Conservation (phyloP, 2,888 invertebrate genomes). For the Nephrotoma flavescens region DNA sequence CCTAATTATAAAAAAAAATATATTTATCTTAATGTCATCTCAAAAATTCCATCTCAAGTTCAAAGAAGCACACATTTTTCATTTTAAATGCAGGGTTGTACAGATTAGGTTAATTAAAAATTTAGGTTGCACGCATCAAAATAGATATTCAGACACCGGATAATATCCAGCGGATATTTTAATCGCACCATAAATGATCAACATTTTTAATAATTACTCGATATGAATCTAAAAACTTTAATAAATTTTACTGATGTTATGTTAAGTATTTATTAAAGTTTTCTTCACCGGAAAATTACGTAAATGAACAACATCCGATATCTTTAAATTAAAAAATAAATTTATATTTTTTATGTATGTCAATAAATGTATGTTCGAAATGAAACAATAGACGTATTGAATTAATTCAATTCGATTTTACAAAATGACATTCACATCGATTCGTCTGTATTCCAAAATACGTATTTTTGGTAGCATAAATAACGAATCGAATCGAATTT, state of each 20-base stretch:
- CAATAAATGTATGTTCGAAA: background rate
- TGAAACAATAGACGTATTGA: background rate
- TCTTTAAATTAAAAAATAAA: background rate
- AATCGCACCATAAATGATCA: background rate
- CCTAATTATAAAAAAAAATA: background rate
- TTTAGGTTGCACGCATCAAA: background rate
- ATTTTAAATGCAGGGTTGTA: background rate
- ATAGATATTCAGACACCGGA: background rate
- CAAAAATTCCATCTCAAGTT: background rate
- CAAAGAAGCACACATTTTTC: background rate
- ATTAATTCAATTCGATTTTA: background rate
- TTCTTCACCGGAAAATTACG: background rate
- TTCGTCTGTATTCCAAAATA: background rate
- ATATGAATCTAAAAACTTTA: too few species aligned
- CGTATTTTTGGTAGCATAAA: too few species aligned
- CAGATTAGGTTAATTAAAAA: background rate
- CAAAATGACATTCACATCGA: background rate
- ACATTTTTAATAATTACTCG: too few species aligned
- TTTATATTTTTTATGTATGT: background rate
- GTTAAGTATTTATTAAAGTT: background rate
- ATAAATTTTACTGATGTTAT: too few species aligned
- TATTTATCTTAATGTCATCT: background rate
- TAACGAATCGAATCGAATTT: too few species aligned
- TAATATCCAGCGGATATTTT: background rate
- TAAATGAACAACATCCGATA: background rate